Evolutionary conservation across 2,888 invertebrate species (phyloP), one percentile per base, ranked within the genome.

Genomic region (Nycteola revayana): DNA sequence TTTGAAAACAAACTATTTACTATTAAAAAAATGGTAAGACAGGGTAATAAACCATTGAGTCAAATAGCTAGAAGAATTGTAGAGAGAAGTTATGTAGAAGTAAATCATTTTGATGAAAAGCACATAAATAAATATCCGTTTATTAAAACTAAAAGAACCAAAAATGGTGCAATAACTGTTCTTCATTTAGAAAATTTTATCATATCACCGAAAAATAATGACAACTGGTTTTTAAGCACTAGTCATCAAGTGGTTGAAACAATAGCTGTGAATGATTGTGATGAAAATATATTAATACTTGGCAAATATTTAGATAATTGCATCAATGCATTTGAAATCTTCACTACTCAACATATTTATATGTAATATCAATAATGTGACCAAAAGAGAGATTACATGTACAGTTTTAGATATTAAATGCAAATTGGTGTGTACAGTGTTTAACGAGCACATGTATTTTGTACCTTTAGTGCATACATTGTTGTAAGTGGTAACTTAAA

Each of bases 1-100:
- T 42, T 46, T 25, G 46, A 46, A 18, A 47, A 47, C 17, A 28
- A 36, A 25, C 27, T 48, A n/a, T n/a, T n/a, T n/a, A n/a, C n/a
- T n/a, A n/a, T n/a, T n/a, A n/a, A n/a, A n/a, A n/a, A n/a, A n/a
- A 34, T 48, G 38, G 18, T 48, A 1, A 31, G 38, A 20, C 8
- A 31, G 1, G 48, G 43, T 3, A 32, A 43, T 6, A 48, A 41
- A 8, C 43, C 48, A 10, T 25, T 48, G 3, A 7, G 25, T 11
- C 43, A 43, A 27, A 34, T 43, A 2, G 48, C 38, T 1, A 42
- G 37, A 21, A 43, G 30, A n/a, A 7, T 21, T n/a, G 7, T 5
- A 7, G 21, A 21, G 7, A 7, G 7, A 7, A 2, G 2, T 7
- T n/a, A 2, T 5, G 21, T n/a, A 5, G 21, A 21, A 7, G 7